These are phyloP conservation scores for Drosophila anceps DNA, from an alignment of 2,888 invertebrate species.

Conservation along the genomic window DNA sequence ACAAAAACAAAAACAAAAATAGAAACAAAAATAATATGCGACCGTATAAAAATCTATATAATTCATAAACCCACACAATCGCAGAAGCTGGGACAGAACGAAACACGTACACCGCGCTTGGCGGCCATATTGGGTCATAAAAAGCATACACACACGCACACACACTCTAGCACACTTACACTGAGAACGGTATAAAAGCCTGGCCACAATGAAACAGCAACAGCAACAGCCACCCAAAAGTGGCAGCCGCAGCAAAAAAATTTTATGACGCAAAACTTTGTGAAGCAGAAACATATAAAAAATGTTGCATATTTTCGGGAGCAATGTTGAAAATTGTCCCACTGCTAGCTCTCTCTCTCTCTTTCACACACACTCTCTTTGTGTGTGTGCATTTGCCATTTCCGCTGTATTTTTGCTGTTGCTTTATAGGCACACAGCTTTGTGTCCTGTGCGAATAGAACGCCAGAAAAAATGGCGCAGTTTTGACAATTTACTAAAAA, in stretches of 20 bases:
- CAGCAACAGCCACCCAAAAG: slow-evolving; percentile 53
- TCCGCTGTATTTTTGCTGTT: slow-evolving; percentile 49
- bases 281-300: slow-evolving; percentile 80
- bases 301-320: slow-evolving; percentile 75
- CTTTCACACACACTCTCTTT: background rate
- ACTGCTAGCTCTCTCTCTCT: slow-evolving; percentile 16
- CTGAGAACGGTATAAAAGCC: slow-evolving; percentile 56
- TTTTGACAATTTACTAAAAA: slow-evolving; percentile 78
- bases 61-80: slow-evolving; percentile 69
- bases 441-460: slow-evolving; percentile 35
- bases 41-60: slow-evolving; percentile 80
- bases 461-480: slow-evolving; percentile 68
- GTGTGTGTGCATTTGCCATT: slow-evolving; percentile 31
- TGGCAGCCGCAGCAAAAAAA: slow-evolving; percentile 71
- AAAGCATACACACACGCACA: slow-evolving; percentile 63
- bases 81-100: slow-evolving; percentile 31
- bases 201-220: slow-evolving; percentile 54
- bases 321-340: slow-evolving; percentile 53
- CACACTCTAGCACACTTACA: slow-evolving; percentile 26
- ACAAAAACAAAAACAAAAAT: slow-evolving; percentile 40
- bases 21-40: slow-evolving; percentile 79
- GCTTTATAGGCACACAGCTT: slow-evolving; percentile 68
- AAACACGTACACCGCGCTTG: slow-evolving; percentile 72
- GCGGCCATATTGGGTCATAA: slow-evolving; percentile 81
- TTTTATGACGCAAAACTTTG: slow-evolving; percentile 74